A percentile compares a stretch with the other conserved stretches of the same genome.
Evolutionary conservation across 2,797 vertebrate species (phyloP).

Genomic region (Lutra lutra): DNA sequence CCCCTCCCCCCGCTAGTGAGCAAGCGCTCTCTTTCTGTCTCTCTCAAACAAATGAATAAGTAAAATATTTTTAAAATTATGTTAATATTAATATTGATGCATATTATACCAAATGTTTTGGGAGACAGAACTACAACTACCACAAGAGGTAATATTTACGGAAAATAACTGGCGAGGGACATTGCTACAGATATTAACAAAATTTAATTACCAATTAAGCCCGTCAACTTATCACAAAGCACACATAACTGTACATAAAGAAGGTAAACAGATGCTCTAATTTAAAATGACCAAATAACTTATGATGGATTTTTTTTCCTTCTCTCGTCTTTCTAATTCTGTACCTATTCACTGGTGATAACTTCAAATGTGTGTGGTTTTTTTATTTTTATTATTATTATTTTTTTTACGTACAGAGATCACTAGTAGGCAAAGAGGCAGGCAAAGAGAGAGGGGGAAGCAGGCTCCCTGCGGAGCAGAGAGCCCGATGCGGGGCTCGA

Average conservation of each 20-base stretch:
- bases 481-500: too few relatives aligned
- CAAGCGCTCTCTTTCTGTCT: neutral
- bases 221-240: neutral
- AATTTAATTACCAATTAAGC: neutral
- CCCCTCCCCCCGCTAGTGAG: neutral
- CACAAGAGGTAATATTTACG: neutral
- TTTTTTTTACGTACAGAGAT: too few relatives aligned
- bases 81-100: neutral
- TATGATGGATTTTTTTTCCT: neutral
- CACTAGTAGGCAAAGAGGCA: too few relatives aligned
- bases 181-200: neutral
- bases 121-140: neutral
- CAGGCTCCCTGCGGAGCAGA: too few relatives aligned
- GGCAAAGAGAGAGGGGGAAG: too few relatives aligned
- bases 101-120: neutral
- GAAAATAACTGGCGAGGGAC: neutral
- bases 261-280: neutral
- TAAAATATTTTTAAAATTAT: neutral
- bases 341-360: neutral
- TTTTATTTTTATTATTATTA: too few relatives aligned
- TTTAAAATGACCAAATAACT: neutral
- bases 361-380: neutral
- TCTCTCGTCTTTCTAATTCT: neutral
- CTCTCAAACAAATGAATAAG: neutral
- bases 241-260: neutral